Percentiles rank a stretch among this genome's conserved stretches.
Conservation (phyloP, 2,888 invertebrate genomes). For the Hydrotaea diabolus region DNA sequence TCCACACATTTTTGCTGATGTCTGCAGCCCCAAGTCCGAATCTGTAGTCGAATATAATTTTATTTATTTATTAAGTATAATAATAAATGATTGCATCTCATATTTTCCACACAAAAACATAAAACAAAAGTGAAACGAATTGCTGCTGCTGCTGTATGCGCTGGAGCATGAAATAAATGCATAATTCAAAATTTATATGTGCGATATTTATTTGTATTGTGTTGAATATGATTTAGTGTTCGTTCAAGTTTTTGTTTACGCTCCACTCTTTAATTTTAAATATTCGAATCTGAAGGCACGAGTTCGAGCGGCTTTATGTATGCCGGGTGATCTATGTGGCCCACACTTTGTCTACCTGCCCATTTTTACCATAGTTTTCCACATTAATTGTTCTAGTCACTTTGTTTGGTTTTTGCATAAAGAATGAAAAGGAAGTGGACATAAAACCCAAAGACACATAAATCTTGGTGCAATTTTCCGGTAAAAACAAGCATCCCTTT, state of each 20-base stretch:
- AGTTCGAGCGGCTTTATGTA: background rate
- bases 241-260: background rate
- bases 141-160: background rate
- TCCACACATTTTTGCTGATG: constrained; percentile 59
- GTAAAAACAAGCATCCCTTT: constrained; percentile 71
- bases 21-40: constrained; percentile 53
- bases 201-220: constrained; percentile 1
- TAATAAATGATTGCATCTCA: constrained; percentile 52
- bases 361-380: background rate
- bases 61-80: constrained; percentile 53
- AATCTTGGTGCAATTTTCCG: constrained; percentile 74
- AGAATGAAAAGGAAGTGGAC: constrained; percentile 37
- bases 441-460: constrained; percentile 67
- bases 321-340: no score
- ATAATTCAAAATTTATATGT: constrained; percentile 52
- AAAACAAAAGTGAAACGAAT: background rate
- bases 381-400: constrained; percentile 13
- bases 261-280: background rate
- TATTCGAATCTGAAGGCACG: background rate
- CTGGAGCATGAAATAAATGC: constrained; percentile 29
- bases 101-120: constrained; percentile 24
- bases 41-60: constrained; percentile 44
- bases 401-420: constrained; percentile 28
- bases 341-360: constrained; percentile 37
- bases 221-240: constrained; percentile 15